phyloP scores from a whole-genome alignment of 2,888 invertebrate species.

The Lampropteryx suffumata region DNA sequence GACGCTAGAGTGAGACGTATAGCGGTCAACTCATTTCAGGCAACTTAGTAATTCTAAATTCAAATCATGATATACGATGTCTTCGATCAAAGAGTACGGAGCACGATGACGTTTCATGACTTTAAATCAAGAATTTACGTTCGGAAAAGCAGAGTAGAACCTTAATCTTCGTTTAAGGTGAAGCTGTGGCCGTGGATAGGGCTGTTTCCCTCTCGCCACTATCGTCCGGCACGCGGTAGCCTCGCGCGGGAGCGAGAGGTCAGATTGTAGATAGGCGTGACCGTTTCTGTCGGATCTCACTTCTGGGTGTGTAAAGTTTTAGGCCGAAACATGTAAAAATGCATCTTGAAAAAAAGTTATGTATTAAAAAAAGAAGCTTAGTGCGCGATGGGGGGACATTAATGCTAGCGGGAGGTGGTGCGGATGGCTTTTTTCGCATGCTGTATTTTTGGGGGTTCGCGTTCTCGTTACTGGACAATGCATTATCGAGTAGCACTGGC shows the following conservation, averaged over 20 bases:
- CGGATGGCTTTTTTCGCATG: constrained; percentile 79
- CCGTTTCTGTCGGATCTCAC: constrained; percentile 65
- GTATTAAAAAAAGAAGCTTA: constrained; percentile 83
- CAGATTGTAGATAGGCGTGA: constrained; percentile 71
- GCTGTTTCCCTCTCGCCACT: constrained; percentile 75
- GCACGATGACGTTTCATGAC: constrained; percentile 53
- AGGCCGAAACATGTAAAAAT: constrained; percentile 83
- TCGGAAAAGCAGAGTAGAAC: constrained; percentile 72
- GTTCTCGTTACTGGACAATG: constrained; percentile 77
- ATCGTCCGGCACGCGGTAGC: constrained; percentile 62
- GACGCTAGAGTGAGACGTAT: constrained; percentile 80
- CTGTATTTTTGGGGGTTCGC: constrained; percentile 79
- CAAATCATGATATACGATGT: constrained; percentile 26
- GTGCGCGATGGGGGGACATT: constrained; percentile 80
- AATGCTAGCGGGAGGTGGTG: constrained; percentile 75
- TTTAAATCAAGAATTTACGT: constrained; percentile 65
- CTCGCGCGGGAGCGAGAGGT: constrained; percentile 66
- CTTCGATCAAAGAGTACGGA: constrained; percentile 34
- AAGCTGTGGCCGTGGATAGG: constrained; percentile 62
- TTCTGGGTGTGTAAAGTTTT: constrained; percentile 82
- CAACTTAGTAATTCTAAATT: constrained; percentile 45
- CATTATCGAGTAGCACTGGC: constrained; percentile 69
- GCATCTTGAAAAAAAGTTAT: constrained; percentile 84
- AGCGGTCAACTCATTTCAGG: constrained; percentile 62
- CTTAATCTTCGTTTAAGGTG: constrained; percentile 79